Evolutionary conservation across 1,140 invertebrate species (phyloP), one percentile per base, ranked within the genome.

Genomic region (Drosophila miranda): DNA sequence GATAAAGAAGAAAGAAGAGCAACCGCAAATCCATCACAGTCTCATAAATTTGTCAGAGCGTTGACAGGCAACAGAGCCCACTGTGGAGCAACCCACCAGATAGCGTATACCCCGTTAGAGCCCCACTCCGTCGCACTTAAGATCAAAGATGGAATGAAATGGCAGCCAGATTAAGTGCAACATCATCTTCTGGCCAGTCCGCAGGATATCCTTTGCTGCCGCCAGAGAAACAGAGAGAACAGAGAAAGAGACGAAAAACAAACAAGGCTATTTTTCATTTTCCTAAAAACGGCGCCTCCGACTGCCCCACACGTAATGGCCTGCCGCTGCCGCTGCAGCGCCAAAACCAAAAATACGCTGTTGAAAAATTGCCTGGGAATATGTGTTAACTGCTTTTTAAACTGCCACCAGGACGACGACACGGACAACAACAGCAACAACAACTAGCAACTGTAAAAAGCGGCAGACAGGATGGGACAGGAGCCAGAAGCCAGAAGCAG

Each of bases 381-480:
- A 90, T 90, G 88, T 90, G 88, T 90, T 90, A 90, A 90, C 88
- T 87, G 89, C 88, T 90, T 90, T 90, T 90, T 90, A 90, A 90
- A 90, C 88, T 90, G 89, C 88, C 81, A 81, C 86, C 68, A 89
- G 86, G 86, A 89, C 86, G 81, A 78, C 81, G 81, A 81, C 80
- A 80, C 78, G 73, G 55, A 34, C 63, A 58, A 50, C 51, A 69
- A 54, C 41, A 54, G 42, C 69, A 62, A 53, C 19, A 19, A 23
- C 23, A 4, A 4, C 23, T 4, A 26, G 4, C 26, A 54, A 44
- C 44, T 64, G n/a, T 30, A 30, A 30, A 56, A 44, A 21, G 0
- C 14, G 45, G 34, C 61, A 41, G 13, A 64, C 61, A 26, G 23
- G 23, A 26, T 26, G 23, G 23, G 23, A 26, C 23, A 26, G 23